Evolutionary conservation across 2,797 vertebrate species (phyloP), one percentile per base, ranked within the genome.

Genomic region (Acanthiza pusilla): DNA sequence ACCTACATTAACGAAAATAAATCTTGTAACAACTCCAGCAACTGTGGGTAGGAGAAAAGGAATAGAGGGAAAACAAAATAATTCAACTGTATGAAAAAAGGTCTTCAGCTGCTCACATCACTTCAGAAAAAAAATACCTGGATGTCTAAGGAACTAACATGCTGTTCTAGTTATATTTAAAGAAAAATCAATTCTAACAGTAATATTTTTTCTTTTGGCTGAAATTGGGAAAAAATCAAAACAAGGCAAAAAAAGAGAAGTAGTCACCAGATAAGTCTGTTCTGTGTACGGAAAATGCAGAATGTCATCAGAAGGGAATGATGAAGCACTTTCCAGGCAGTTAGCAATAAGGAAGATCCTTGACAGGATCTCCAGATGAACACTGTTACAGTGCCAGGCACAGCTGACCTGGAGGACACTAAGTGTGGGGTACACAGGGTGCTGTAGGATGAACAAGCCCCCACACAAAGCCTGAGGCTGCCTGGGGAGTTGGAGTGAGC

Each of bases 321-420:
- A 96, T 88, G 90, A 91, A 93, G 88, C 86, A 87, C 55, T 94
- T 94, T 87, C 29, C 32, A 76, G 51, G 45, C 80, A 74, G 61
- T 47, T 60, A 82, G 50, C 78, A 85, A 57, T 63, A 42, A 60
- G 48, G 60, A 92, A 42, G 48, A 79, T 88, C 77, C 85, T 67
- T 77, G 53, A 89, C 22, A 70, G 81, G 78, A 67, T 47, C 58
- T 80, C n/a, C 48, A 65, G 77, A 58, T 17, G 50, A 75, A 54
- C 65, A 29, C 54, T 43, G 42, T 13, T 32, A 4, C 36, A 16
- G 53, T 78, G 75, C 43, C 70, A 88, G 88, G 50, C 88, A 75
- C 7, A 22, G 65, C 5, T 14, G 27, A 50, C 42, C 38, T 17
- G 29, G n/a, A 72, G 58, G 8, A 21, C 2, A 1, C 21, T 25